phyloP scores from a whole-genome alignment of 2,797 vertebrate genomes.

The Poecilia gillii region DNA sequence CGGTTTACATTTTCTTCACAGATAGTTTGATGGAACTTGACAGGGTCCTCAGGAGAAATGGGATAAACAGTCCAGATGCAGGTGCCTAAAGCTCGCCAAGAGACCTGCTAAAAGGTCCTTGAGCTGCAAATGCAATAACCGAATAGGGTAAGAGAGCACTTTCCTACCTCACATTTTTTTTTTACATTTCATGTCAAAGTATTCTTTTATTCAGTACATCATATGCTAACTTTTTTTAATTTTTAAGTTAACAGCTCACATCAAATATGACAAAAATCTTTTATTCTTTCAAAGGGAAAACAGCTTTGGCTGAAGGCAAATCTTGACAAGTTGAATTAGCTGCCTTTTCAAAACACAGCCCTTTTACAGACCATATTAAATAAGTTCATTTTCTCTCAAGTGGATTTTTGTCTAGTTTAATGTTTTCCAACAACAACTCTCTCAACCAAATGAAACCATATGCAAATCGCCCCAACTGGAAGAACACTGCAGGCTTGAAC shows the following conservation, averaged over 20 bases:
- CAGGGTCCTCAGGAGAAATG: background rate
- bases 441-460: slow-evolving; percentile 41
- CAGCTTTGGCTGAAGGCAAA: slow-evolving; percentile 26
- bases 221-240: background rate
- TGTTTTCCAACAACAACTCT: slow-evolving; percentile 56
- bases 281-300: background rate
- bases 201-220: background rate
- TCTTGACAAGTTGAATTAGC: slow-evolving; percentile 11
- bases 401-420: slow-evolving; percentile 45
- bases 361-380: slow-evolving; percentile 40
- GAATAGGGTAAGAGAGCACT: background rate
- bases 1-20: background rate
- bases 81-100: background rate
- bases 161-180: background rate
- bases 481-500: slow-evolving; percentile 41
- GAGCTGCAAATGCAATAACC: background rate
- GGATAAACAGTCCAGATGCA: slow-evolving; percentile 5
- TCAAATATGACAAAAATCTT: background rate
- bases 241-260: background rate
- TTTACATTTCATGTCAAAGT: background rate
- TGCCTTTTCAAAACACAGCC: slow-evolving; percentile 35
- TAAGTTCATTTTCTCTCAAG: slow-evolving; percentile 42
- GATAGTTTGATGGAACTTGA: slow-evolving; percentile 8
- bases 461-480: slow-evolving; percentile 46
- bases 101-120: background rate